Evolutionary conservation across 53 echinoderm and acorn worm genomes (phyloP).

Genomic region (Henricia sp.): DNA sequence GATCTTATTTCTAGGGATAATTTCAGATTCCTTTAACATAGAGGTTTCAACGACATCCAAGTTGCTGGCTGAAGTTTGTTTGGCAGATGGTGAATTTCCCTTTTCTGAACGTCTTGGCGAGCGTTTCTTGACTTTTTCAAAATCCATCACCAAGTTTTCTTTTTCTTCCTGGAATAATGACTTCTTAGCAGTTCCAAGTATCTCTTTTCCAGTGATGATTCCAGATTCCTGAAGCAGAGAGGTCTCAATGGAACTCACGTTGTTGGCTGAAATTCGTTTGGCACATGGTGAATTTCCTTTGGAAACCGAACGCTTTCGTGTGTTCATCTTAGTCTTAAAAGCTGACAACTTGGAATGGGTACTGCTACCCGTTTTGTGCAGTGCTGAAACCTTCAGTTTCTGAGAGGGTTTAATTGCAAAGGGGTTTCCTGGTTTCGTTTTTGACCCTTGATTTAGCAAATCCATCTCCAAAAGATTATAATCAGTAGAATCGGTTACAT

Average conservation of each 20-base stretch:
- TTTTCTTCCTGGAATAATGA: conserved; percentile 5
- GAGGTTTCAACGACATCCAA: too few species aligned
- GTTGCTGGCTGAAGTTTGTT: too few species aligned
- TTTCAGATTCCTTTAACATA: too few species aligned
- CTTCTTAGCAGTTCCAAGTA: too few species aligned
- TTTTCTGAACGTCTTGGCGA: neutral
- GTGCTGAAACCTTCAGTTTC: conserved; percentile 8
- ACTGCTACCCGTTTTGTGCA: neutral
- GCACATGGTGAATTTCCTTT: conserved; percentile 82
- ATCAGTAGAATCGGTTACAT: neutral
- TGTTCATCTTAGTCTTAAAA: conserved; percentile 1
- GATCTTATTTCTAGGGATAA: too few species aligned
- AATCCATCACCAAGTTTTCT: too few species aligned
- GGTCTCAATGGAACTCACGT: neutral
- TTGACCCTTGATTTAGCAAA: neutral
- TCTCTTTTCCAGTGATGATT: too few species aligned
- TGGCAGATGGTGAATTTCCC: neutral
- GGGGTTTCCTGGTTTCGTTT: neutral
- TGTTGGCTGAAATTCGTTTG: conserved; percentile 61
- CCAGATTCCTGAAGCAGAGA: neutral
- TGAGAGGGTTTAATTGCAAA: conserved; percentile 44
- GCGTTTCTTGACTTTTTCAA: too few species aligned
- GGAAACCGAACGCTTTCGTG: conserved; percentile 68
- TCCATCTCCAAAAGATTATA: conserved; percentile 7
- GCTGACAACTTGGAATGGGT: neutral